Base-by-base conservation (phyloP, 2,113 vertebrate species). In the Pachycephala philippinensis region DNA sequence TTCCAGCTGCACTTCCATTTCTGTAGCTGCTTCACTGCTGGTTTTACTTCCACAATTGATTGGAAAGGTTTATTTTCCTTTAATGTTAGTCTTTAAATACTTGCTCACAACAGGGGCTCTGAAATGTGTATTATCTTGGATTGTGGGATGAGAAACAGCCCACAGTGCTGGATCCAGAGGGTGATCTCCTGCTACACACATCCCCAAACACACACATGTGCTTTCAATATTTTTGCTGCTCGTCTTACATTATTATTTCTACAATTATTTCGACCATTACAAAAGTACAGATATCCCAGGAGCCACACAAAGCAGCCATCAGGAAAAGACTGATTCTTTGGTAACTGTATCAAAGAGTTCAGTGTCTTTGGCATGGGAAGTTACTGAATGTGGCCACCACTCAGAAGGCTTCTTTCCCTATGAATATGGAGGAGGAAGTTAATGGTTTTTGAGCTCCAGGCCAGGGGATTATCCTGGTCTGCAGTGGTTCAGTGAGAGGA, bases 1-100 rank as follows among this genome's bases (percentile, higher is more conserved):
- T 81, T 84, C 79, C 93, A 86, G 37, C 75, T 92, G 87, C 10
- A 60, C 66, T 92, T 95, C 95, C 66, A 86, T 90, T 93, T 70
- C 82, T 91, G 64, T 44, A 86, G 39, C 87, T 84, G 63, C 70
- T 77, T 88, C 60, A 53, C 85, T 88, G 85, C 79, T 84, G 92
- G 75, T 78, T 94, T 93, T 92, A 77, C 85, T 92, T 91, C 56
- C 44, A 69, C 71, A 93, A 94, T 35, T 88, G 85, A 79, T 52
- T 91, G 59, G 61, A 83, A 95, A 79, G 75, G 75, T 79, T 95
- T 96, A 80, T 83, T 82, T 88, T 72, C 54, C 52, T 95, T 90
- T 94, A 77, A 85, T 70, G 68, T 63, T 83, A 70, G 76, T 88
- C 85, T 93, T 90, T 94, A 86, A 94, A 77, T 90, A 95, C 69